Evolutionary conservation across 2,113 vertebrate genomes (phyloP), one percentile per base, ranked within the genome.

Genomic region (Corvus moneduloides): DNA sequence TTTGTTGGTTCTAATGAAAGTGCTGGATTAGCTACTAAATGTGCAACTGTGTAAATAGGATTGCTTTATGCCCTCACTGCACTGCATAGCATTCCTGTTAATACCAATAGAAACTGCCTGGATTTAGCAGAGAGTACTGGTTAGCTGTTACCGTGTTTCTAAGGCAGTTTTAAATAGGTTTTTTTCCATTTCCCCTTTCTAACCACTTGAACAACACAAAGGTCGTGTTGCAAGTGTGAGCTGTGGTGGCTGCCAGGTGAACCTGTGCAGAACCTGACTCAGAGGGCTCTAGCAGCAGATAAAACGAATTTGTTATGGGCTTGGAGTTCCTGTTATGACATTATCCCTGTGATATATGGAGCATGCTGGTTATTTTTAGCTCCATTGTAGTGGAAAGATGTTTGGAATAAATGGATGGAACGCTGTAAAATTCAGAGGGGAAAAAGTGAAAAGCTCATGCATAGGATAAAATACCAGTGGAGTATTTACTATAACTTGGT

Each of bases 301-400:
- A 83, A 86, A 82, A 83, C 62, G 10, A 24, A 93, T 92, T 87
- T 80, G 44, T 93, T 94, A 51, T 6, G 75, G 90, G 51, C 44
- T 64, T 13, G 23, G 83, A 93, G 85, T 96, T 97, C 96, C 96
- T 96, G 91, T 95, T 96, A 69, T 91, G 93, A 94, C 95, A 94
- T 82, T 93, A 93, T 95, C 89, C 89, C 56, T 89, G 48, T 89
- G 93, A 94, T 94, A 64, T n/a, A 95, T 71, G 62, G 49, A 92
- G 46, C 39, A 6, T 28, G 61, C 9, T 52, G 63, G 33, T 24
- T 96, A 92, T 95, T 95, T 94, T 96, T 93, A 95, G 72, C 27
- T 82, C 82, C 52, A 83, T 83, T 95, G 92, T 95, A 83, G 74
- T 62, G 41, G 33, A 87, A 90, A 88, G 62, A 84, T 90, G 79